A percentile compares a stretch with the other conserved stretches of the same genome.
These are phyloP conservation scores for Pantelozetes paolii DNA, from an alignment of 2,888 invertebrate species.

Conservation along the genomic window DNA sequence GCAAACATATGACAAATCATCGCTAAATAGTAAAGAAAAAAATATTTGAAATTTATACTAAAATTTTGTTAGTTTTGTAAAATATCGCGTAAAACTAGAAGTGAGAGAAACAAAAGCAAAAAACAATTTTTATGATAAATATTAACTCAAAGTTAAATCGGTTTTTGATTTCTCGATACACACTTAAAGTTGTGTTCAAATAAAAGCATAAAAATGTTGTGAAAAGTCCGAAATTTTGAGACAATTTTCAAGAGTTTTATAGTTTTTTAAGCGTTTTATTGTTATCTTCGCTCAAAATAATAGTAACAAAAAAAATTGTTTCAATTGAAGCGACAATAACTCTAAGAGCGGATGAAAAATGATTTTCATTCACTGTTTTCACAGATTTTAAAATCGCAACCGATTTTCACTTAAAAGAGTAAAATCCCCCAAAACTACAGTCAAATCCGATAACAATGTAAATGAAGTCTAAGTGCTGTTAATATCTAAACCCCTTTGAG, in stretches of 20 bases:
- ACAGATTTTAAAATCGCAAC: conserved; percentile 20
- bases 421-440: background rate
- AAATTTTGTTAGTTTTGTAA: background rate
- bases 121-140: background rate
- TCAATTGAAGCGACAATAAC: conserved; percentile 16
- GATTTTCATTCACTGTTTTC: conserved; percentile 21
- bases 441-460: background rate
- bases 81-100: background rate
- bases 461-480: background rate
- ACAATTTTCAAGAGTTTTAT: conserved; percentile 3
- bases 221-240: background rate
- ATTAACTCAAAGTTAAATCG: background rate
- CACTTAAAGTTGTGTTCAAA: conserved; percentile 13
- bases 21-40: background rate
- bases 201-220: background rate
- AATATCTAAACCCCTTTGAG: too few relatives aligned
- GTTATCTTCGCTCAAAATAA: conserved; percentile 14
- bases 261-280: background rate
- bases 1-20: conserved; percentile 5
- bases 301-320: background rate
- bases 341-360: conserved; percentile 28
- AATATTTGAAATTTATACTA: background rate
- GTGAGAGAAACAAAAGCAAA: conserved; percentile 9
- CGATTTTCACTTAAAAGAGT: background rate
- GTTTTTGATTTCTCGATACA: conserved; percentile 20